These are phyloP conservation scores for Prietella phreatophila DNA, from an alignment of 2,113 vertebrate genomes.

Conservation along the genomic window DNA sequence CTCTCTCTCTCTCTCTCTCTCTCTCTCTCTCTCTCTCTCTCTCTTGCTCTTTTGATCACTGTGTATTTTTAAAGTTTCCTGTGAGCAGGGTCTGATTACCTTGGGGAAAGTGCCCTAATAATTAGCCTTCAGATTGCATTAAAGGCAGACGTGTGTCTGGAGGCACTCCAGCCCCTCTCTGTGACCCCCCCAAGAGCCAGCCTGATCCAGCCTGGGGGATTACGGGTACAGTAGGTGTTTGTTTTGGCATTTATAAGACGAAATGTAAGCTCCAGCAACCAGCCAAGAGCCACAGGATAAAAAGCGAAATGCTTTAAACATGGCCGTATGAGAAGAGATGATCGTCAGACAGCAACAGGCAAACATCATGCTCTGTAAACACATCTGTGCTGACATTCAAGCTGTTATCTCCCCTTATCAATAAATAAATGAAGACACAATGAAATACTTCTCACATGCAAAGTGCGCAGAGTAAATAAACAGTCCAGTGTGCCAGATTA, in stretches of 20 bases:
- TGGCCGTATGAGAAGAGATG: background rate
- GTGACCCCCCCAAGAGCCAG: background rate
- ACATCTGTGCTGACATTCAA: slow-evolving; percentile 14
- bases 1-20: background rate
- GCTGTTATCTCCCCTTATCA: background rate
- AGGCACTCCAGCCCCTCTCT: slow-evolving; percentile 28
- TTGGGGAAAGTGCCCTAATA: slow-evolving; percentile 14
- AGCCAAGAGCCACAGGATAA: slow-evolving; percentile 1
- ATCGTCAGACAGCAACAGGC: background rate
- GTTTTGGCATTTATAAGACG: slow-evolving; percentile 13
- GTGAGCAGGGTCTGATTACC: slow-evolving; percentile 6
- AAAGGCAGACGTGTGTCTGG: slow-evolving; percentile 32
- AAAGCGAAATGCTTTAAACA: background rate
- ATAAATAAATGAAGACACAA: background rate
- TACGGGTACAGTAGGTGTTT: background rate
- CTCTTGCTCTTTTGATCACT: background rate
- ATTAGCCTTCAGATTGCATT: slow-evolving; percentile 39
- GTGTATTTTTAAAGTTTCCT: background rate
- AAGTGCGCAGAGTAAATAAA: slow-evolving; percentile 8
- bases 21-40: background rate
- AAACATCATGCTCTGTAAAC: background rate
- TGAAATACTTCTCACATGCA: background rate
- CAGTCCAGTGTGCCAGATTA: background rate
- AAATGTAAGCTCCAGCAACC: background rate
- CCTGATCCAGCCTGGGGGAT: background rate